Evolutionary conservation across 2,888 invertebrate species (phyloP).

Genomic region (Eupithecia subfuscata): DNA sequence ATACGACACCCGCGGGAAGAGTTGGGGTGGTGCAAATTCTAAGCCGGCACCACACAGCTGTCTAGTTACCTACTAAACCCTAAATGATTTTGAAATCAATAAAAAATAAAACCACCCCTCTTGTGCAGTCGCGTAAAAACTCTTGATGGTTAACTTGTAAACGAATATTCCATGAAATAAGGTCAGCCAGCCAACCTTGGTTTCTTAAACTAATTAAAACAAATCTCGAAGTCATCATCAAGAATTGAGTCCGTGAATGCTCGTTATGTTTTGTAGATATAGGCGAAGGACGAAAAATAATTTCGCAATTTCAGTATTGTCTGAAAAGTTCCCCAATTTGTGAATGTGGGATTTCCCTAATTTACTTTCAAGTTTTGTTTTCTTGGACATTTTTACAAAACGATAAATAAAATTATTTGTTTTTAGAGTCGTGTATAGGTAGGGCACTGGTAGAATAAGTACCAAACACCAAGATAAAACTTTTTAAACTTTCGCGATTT

Average conservation of each 20-base stretch:
- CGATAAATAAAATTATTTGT: neutral
- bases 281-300: neutral
- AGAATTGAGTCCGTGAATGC: neutral
- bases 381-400: neutral
- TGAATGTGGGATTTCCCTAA: neutral
- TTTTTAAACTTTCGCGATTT: no score
- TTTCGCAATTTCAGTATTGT: neutral
- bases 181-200: neutral
- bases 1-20: no score
- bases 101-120: no score
- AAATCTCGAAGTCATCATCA: neutral
- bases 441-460: neutral
- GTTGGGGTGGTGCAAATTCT: no score
- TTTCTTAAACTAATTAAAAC: neutral
- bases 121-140: no score
- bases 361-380: neutral
- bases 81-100: no score
- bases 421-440: neutral
- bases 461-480: no score
- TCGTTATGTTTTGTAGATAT: neutral
- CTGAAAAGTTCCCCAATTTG: constrained; percentile 3
- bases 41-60: no score
- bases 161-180: neutral
- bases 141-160: neutral
- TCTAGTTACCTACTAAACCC: no score